A percentile compares a stretch with the other conserved stretches of the same genome.
These are phyloP conservation scores for Ectemnius cavifrons DNA, from an alignment of 2,888 invertebrate genomes.

Conservation along the genomic window DNA sequence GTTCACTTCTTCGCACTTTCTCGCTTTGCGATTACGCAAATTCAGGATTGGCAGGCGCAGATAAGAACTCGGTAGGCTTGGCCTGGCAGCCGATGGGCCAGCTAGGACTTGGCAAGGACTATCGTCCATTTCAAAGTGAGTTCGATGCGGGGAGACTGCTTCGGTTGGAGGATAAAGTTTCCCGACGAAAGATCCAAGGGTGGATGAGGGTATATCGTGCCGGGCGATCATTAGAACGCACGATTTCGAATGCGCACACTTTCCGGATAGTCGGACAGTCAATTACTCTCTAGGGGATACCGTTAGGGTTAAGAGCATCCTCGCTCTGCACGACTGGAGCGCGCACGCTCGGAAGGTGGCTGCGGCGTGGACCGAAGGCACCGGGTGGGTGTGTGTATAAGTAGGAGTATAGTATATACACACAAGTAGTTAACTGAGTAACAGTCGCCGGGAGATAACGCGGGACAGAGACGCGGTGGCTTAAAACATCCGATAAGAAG, in stretches of 20 bases:
- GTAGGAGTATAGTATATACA: neutral
- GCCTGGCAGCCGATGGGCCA: constrained; percentile 15
- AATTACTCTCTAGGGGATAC: constrained; percentile 4
- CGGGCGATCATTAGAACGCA: neutral
- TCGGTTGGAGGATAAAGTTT: neutral
- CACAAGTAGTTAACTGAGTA: constrained; percentile 46
- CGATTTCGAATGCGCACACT: neutral
- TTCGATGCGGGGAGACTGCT: too few species aligned
- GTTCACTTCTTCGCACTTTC: constrained; percentile 47
- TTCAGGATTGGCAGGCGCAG: constrained; percentile 42
- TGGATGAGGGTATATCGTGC: constrained; percentile 2
- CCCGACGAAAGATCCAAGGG: neutral
- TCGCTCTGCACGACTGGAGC: constrained; percentile 3
- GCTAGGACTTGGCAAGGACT: constrained; percentile 24
- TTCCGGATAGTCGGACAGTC: constrained; percentile 4
- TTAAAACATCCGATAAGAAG: constrained; percentile 66
- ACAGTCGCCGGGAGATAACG: constrained; percentile 47
- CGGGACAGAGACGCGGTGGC: constrained; percentile 43
- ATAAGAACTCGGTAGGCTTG: constrained; percentile 24
- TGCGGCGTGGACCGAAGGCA: neutral
- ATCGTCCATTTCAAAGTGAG: too few species aligned
- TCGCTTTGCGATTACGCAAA: constrained; percentile 46
- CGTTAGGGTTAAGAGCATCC: constrained; percentile 9
- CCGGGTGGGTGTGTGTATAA: constrained; percentile 7
- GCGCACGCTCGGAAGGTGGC: neutral